Conservation (phyloP, 2,797 vertebrate species). For the Margarornis squamiger region DNA sequence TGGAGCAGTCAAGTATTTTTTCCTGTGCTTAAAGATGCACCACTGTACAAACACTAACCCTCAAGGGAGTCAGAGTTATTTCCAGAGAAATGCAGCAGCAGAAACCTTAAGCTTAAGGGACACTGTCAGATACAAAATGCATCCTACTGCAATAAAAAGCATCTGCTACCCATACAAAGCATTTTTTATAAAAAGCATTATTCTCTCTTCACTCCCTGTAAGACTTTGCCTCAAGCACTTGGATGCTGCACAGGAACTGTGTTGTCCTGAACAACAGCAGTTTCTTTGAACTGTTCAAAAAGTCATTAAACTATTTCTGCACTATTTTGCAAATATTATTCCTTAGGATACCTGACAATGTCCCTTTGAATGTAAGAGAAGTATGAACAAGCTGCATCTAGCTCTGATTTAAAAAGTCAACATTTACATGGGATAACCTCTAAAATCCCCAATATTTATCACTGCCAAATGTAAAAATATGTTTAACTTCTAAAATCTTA, state of each 20-base stretch:
- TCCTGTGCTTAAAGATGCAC: background rate
- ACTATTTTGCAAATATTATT: background rate
- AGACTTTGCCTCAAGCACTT: background rate
- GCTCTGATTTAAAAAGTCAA: background rate
- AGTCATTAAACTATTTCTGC: background rate
- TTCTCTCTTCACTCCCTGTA: background rate
- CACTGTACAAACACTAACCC: background rate
- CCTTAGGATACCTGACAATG: background rate
- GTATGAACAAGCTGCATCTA: background rate
- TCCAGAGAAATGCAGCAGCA: background rate
- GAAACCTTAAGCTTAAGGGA: background rate
- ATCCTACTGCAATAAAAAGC: background rate
- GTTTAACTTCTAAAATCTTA: background rate
- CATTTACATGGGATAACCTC: background rate
- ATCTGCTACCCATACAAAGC: background rate
- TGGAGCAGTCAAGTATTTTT: background rate
- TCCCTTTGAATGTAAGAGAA: background rate
- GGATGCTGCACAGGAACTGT: background rate
- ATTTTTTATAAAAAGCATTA: background rate
- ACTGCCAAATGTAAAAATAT: background rate
- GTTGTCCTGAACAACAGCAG: background rate
- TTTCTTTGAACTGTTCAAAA: background rate
- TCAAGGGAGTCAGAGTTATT: background rate
- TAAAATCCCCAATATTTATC: background rate
- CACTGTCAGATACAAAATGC: background rate